Base-by-base conservation (phyloP, 2,888 invertebrate genomes). In the Amphipoea lucens region DNA sequence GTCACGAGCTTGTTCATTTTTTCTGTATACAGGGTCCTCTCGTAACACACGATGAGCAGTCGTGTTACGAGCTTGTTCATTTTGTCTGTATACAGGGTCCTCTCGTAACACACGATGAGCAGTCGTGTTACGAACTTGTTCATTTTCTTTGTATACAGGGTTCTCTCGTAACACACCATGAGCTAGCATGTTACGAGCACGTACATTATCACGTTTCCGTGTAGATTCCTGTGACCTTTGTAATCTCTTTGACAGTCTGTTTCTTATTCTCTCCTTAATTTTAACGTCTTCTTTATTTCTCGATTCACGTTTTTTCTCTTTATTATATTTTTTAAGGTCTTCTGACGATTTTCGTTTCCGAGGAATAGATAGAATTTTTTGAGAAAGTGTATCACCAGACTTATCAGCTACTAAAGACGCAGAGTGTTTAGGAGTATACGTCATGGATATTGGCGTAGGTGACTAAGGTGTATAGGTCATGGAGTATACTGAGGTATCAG, bases 171-270 rank as follows among this genome's bases (percentile, higher is more conserved):
- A 48, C 48, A 48, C 48, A 48, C 48, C 48, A 48, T 48, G 48
- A 48, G 48, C 48, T 48, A 48, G 48, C 48, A 48, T 48, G 48
- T 48, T 48, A 48, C 54, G 69, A 69, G 54, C 51, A 36, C 36
- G 69, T 36, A 36, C 36, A 54, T 69, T 36, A 20, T 69, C 69
- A 48, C 48, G 48, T 48, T 48, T 48, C 48, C 48, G 12, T 48
- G 48, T n/a, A n/a, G 62, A 62, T 62, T 57, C 23, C 12, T 62
- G 62, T n/a, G n/a, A 23, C 62, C n/a, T 62, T n/a, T 62, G 23
- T 62, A n/a, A n/a, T 62, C 62, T 62, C 62, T 62, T 62, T 62
- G 62, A 62, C 62, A 62, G n/a, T 62, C 62, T 62, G n/a, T 62
- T 62, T 62, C 62, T 62, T 62, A 62, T 62, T n/a, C 62, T n/a